Conservation (phyloP, 2,113 vertebrate genomes). For the Alethe diademata region DNA sequence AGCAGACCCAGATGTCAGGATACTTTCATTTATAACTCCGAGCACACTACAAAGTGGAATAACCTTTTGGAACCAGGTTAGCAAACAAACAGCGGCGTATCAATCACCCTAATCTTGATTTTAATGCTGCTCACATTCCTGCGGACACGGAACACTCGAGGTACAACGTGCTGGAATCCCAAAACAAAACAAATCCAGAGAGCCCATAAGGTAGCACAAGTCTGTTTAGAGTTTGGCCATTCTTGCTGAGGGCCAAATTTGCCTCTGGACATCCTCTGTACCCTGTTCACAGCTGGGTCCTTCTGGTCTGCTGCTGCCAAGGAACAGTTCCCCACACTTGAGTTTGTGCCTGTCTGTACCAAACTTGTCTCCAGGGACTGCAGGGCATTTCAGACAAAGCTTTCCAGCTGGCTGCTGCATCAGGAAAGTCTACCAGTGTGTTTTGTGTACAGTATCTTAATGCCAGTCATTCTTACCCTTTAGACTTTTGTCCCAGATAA, state of each 20-base stretch:
- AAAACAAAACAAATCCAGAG: neutral
- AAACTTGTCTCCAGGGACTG: neutral
- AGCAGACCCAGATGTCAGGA: neutral
- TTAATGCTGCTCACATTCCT: conserved; percentile 28
- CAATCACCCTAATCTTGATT: conserved; percentile 17
- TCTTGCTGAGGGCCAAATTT: neutral
- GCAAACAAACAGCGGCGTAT: neutral
- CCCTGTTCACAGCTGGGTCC: neutral
- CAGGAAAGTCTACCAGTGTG: neutral
- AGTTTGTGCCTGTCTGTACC: rapidly evolving
- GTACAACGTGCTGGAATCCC: neutral
- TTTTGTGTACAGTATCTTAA: neutral
- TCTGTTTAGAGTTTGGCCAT: neutral
- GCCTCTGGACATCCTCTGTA: neutral
- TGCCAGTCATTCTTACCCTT: conserved; percentile 12
- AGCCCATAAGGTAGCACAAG: neutral
- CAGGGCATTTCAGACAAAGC: neutral
- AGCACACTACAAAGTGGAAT: neutral
- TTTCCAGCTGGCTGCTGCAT: conserved; percentile 4
- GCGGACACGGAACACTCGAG: neutral
- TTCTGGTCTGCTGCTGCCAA: neutral
- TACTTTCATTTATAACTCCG: neutral
- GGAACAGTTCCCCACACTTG: neutral
- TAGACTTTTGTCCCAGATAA: conserved; percentile 9
- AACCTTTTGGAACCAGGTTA: neutral